Base-by-base conservation (phyloP, 37 sponge, comb jelly and placozoan genomes). In the Cliona cf. orientalis region DNA sequence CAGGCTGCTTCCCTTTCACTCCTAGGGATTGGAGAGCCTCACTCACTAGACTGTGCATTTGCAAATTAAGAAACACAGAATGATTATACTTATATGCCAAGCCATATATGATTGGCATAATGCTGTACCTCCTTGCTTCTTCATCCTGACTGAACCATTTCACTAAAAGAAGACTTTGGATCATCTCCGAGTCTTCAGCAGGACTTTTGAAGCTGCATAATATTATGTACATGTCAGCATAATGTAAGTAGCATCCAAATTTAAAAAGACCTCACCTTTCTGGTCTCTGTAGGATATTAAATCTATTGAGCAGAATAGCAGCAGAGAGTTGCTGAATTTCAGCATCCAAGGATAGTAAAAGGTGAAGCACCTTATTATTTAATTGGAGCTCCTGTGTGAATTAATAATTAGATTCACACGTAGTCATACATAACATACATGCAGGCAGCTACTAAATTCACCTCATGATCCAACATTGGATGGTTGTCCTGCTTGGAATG, bases 141-240 rank as follows among this genome's bases (percentile, higher is more conserved):
- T 43, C 45, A 32, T 43, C 42, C 5, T 12, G 44, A 36, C 76
- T 62, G 60, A 83, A 88, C 43, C 82, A 32, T 45, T 83, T 88
- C 45, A 88, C 65, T 42, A 88, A 31, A 1, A 74, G 78, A 0
- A 88, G 78, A 22, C 78, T 71, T 55, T 88, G 83, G 26, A 71
- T 78, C 71, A 66, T 17, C 3, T 49, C 73, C 7, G 73, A 82
- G 28, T 65, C 59, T 2, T 81, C 82, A 28, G 62, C 22, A 32
- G 55, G 55, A n/a, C n/a, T n/a, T n/a, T n/a, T n/a, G n/a, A n/a
- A n/a, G n/a, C n/a, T n/a, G n/a, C n/a, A n/a, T n/a, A n/a, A n/a
- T n/a, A n/a, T n/a, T n/a, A n/a, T n/a, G n/a, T n/a, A n/a, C n/a
- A n/a, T n/a, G n/a, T n/a, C n/a, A n/a, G n/a, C n/a, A n/a, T n/a